These are phyloP conservation scores for Drosophila lacteicornis DNA, from an alignment of 1,140 invertebrate species.

Conservation along the genomic window DNA sequence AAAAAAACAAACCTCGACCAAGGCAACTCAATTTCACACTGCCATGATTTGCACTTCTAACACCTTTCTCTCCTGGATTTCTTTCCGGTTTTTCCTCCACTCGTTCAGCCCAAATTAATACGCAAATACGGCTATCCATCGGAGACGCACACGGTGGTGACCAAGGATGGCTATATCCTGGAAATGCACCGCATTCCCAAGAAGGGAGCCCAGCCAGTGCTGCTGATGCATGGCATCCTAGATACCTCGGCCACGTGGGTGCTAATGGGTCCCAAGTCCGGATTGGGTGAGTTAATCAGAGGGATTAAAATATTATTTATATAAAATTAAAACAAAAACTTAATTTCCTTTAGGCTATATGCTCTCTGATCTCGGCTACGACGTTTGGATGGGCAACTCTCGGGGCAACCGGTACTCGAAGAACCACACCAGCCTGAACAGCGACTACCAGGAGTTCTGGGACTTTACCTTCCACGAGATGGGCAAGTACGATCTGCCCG, in stretches of 20 bases:
- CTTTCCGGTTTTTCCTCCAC: slow-evolving; percentile 14
- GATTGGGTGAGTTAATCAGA: slow-evolving; percentile 83
- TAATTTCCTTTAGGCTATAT: slow-evolving; percentile 82
- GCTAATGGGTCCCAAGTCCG: slow-evolving; percentile 89
- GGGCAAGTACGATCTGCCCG: slow-evolving; percentile 90
- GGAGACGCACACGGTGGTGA: slow-evolving; percentile 86
- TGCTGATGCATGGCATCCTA: slow-evolving; percentile 90
- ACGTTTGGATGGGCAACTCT: slow-evolving; percentile 91
- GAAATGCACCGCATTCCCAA: slow-evolving; percentile 86
- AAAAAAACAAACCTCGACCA: slow-evolving; percentile 1
- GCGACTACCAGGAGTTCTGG: slow-evolving; percentile 89
- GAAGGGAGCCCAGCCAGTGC: slow-evolving; percentile 83
- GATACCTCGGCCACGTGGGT: slow-evolving; percentile 89
- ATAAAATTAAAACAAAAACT: too few relatives aligned
- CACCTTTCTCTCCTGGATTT: slow-evolving; percentile 33
- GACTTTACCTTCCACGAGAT: slow-evolving; percentile 93
- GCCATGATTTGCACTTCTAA: slow-evolving; percentile 63
- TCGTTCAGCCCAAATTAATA: slow-evolving; percentile 84
- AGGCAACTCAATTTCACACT: slow-evolving; percentile 75
- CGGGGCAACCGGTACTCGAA: slow-evolving; percentile 89
- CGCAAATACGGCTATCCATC: slow-evolving; percentile 87
- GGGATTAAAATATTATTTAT: too few relatives aligned
- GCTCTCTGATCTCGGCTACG: slow-evolving; percentile 87
- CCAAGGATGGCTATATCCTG: slow-evolving; percentile 87
- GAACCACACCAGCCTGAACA: slow-evolving; percentile 86